Evolutionary conservation across 2,113 vertebrate species (phyloP).

Genomic region (Ptyas mucosa): DNA sequence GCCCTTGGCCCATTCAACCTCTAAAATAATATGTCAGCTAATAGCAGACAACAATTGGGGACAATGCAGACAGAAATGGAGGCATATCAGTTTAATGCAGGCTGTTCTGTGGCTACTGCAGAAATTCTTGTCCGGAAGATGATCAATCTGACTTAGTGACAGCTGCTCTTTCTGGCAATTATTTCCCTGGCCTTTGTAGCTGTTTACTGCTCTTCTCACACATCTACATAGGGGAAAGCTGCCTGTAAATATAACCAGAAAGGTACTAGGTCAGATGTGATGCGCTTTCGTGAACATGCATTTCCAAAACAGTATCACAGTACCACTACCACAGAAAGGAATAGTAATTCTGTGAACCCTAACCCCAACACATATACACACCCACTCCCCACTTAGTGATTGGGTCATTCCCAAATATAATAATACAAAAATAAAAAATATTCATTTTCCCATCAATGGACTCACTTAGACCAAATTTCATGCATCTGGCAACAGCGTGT

Average conservation of each 20-base stretch:
- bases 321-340: background rate
- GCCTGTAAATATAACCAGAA: background rate
- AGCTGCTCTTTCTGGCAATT: background rate
- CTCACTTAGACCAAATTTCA: background rate
- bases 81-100: background rate
- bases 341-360: background rate
- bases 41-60: background rate
- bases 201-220: background rate
- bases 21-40: background rate
- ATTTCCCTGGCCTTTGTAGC: background rate
- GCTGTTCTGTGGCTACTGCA: background rate
- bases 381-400: background rate
- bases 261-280: background rate
- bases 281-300: background rate
- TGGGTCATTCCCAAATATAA: background rate
- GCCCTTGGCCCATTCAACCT: background rate
- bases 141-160: background rate
- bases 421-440: background rate
- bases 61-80: background rate
- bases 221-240: background rate
- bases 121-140: background rate
- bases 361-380: background rate
- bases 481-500: background rate
- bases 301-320: background rate
- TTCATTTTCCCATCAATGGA: background rate